A percentile compares a stretch with the other conserved stretches of the same genome.
These are phyloP conservation scores for Axea sp. DNA, from an alignment of 2,888 invertebrate genomes.

Conservation along the genomic window DNA sequence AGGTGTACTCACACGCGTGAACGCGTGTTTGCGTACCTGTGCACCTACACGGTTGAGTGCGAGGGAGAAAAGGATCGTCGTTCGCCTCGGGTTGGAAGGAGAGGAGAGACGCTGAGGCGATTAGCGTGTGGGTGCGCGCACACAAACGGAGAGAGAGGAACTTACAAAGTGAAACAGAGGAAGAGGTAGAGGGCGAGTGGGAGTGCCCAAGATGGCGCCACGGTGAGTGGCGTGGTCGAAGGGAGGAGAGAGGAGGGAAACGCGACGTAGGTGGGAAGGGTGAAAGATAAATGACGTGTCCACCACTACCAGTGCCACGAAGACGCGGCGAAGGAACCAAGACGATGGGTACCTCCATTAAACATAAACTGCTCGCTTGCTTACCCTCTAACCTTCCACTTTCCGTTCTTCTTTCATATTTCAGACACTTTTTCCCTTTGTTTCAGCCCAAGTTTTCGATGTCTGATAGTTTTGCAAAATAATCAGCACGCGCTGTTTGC, in stretches of 20 bases:
- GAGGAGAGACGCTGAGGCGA: slow-evolving; percentile 31
- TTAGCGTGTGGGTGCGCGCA: slow-evolving; percentile 41
- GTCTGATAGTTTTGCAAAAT: no score
- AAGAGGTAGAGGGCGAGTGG: slow-evolving; percentile 67
- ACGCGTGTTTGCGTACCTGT: slow-evolving; percentile 6
- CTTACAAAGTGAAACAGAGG: slow-evolving; percentile 57
- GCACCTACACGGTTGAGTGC: neutral
- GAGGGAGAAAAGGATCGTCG: slow-evolving; percentile 2
- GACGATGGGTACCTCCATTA: slow-evolving; percentile 70
- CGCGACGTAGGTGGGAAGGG: slow-evolving; percentile 70
- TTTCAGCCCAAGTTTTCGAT: no score
- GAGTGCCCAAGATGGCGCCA: slow-evolving; percentile 79
- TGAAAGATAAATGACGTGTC: slow-evolving; percentile 78
- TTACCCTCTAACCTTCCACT: slow-evolving; percentile 65
- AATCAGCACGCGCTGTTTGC: no score
- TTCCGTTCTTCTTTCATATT: no score
- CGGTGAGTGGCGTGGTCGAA: slow-evolving; percentile 68
- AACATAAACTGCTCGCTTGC: slow-evolving; percentile 72
- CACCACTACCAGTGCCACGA: slow-evolving; percentile 71
- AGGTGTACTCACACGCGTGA: slow-evolving; percentile 50
- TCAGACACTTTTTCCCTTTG: no score
- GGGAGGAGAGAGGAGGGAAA: slow-evolving; percentile 65
- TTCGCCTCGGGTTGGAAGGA: slow-evolving; percentile 40
- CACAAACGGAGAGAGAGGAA: slow-evolving; percentile 50
- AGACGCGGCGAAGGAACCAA: slow-evolving; percentile 67